Evolutionary conservation across 2,888 invertebrate genomes (phyloP).

Genomic region (Diarsia brunnea): DNA sequence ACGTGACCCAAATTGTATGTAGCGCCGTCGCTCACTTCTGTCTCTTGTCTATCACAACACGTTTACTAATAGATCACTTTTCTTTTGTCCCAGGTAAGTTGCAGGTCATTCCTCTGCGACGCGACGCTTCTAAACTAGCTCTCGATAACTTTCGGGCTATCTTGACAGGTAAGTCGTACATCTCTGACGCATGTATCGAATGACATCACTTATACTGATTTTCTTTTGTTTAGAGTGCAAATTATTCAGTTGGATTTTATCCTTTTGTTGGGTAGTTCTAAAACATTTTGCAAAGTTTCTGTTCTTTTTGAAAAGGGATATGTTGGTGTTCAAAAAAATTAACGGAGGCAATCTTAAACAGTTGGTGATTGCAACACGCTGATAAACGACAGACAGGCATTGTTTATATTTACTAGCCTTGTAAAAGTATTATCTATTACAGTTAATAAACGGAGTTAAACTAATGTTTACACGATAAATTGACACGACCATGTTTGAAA

Average conservation of each 20-base stretch:
- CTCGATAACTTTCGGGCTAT: constrained; percentile 24
- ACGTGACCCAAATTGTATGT: constrained; percentile 56
- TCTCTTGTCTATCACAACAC: constrained; percentile 29
- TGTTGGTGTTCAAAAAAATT: constrained; percentile 30
- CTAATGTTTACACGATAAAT: constrained; percentile 61
- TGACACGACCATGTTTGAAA: constrained; percentile 60
- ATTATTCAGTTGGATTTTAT: neutral
- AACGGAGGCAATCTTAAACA: constrained; percentile 40
- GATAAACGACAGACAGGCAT: constrained; percentile 50
- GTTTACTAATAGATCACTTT: constrained; percentile 42
- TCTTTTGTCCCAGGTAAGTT: constrained; percentile 81
- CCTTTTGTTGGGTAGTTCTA: neutral
- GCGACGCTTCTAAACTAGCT: constrained; percentile 12
- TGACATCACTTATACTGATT: constrained; percentile 17
- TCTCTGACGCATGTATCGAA: neutral
- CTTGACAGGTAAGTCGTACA: constrained; percentile 30
- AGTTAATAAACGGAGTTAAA: constrained; percentile 59
- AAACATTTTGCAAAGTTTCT: neutral
- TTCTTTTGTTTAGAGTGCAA: constrained; percentile 28
- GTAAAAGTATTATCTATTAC: constrained; percentile 65
- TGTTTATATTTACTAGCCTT: constrained; percentile 66
- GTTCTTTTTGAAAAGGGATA: neutral
- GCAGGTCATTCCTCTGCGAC: constrained; percentile 44
- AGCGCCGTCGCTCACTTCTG: constrained; percentile 27
- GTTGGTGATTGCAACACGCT: constrained; percentile 47